Percentiles rank a stretch among this genome's conserved stretches.
Conservation (phyloP, 1,140 invertebrate genomes). For the Teleopsis dalmanni region DNA sequence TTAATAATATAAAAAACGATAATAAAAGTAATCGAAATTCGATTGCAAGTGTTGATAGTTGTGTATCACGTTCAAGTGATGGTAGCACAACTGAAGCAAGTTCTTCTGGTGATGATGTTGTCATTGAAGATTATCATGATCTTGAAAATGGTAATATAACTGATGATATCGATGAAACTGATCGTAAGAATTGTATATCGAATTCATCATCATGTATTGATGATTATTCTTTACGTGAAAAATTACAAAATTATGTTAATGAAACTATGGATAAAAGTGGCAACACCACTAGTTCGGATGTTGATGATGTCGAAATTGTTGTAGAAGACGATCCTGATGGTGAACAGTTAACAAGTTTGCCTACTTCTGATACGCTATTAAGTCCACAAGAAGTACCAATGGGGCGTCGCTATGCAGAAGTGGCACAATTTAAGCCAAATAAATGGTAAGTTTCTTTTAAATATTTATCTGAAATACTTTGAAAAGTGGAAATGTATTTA, state of each 20-base stretch:
- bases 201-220: slow-evolving; percentile 17
- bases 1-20: slow-evolving; percentile 8
- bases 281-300: slow-evolving; percentile 6
- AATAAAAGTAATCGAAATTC: slow-evolving; percentile 31
- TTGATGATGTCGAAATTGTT: slow-evolving; percentile 5
- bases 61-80: slow-evolving; percentile 26
- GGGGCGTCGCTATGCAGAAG: slow-evolving; percentile 41
- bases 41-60: slow-evolving; percentile 38
- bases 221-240: slow-evolving; percentile 38
- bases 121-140: slow-evolving; percentile 30
- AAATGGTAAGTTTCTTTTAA: slow-evolving; percentile 31
- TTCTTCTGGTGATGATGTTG: slow-evolving; percentile 30
- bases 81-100: slow-evolving; percentile 11
- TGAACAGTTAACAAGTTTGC: slow-evolving; percentile 1
- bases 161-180: slow-evolving; percentile 12
- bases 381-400: slow-evolving; percentile 42
- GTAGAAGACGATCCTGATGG: neutral
- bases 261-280: slow-evolving; percentile 1
- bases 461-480: too few species aligned
- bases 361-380: slow-evolving; percentile 27
- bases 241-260: slow-evolving; percentile 28
- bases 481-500: neutral
- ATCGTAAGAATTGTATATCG: slow-evolving; percentile 16
- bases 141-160: slow-evolving; percentile 31
- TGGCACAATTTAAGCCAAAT: slow-evolving; percentile 37